Evolutionary conservation across 2,888 invertebrate species (phyloP).

Genomic region (Caenorhabditis sp.): DNA sequence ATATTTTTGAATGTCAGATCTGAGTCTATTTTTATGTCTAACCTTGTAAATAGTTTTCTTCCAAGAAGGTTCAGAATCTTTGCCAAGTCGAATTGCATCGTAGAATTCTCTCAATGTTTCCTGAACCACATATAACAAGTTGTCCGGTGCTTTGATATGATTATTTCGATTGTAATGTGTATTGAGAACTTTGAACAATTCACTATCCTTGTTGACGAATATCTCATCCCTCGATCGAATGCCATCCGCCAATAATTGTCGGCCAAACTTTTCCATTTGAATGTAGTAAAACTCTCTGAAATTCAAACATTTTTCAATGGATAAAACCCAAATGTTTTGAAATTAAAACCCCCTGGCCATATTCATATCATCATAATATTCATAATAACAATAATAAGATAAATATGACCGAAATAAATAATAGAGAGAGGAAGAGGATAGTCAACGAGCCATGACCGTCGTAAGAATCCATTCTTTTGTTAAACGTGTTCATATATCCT

Average conservation of each 20-base stretch:
- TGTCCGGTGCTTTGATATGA: slow-evolving; percentile 95
- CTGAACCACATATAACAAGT: slow-evolving; percentile 95
- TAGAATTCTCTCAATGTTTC: slow-evolving; percentile 98
- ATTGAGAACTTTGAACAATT: slow-evolving; percentile 95
- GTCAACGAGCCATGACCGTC: slow-evolving; percentile 3
- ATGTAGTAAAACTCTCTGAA: slow-evolving; percentile 99
- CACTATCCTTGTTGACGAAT: slow-evolving; percentile 91
- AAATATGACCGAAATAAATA: background rate
- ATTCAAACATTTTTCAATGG: background rate
- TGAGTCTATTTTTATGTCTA: too few species aligned
- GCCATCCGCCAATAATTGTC: slow-evolving; percentile 96
- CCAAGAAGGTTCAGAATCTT: slow-evolving; percentile 98
- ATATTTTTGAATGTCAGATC: too few species aligned
- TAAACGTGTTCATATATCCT: background rate
- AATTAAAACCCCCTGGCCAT: background rate
- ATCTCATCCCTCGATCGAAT: slow-evolving; percentile 84
- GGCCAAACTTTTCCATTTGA: slow-evolving; percentile 99
- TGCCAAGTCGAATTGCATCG: slow-evolving; percentile 93
- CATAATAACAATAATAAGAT: background rate
- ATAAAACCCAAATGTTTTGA: too few species aligned
- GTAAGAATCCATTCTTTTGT: background rate
- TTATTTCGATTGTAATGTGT: slow-evolving; percentile 97
- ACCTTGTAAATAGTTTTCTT: slow-evolving; percentile 98
- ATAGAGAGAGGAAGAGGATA: background rate
- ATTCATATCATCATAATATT: background rate